Conservation (phyloP, 30 jellyfish, hydroid and myxozoan genomes). For the Calvadosia cruxmelitensis region DNA sequence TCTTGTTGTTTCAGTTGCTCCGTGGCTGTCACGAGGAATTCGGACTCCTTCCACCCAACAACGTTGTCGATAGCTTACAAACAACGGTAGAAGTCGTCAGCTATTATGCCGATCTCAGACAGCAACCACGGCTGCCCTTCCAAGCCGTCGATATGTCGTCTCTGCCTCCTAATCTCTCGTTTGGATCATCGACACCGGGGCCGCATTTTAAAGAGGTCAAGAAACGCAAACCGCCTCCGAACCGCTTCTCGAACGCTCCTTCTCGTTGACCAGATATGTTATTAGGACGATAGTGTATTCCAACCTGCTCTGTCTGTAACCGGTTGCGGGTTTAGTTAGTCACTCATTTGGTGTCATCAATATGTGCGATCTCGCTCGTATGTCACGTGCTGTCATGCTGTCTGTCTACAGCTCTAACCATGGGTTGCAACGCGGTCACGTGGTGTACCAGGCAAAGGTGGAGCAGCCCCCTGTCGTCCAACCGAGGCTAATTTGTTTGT, state of each 20-base stretch:
- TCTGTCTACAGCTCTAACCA: too few species aligned
- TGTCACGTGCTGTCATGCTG: too few species aligned
- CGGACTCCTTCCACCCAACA: neutral
- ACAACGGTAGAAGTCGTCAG: neutral
- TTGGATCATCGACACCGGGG: neutral
- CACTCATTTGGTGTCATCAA: too few species aligned
- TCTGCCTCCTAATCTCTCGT: neutral
- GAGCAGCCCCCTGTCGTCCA: too few species aligned
- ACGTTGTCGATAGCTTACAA: neutral
- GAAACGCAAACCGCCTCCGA: neutral
- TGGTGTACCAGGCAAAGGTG: too few species aligned
- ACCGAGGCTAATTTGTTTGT: too few species aligned
- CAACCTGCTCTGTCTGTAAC: too few species aligned
- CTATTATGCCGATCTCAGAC: neutral
- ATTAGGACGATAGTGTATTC: too few species aligned
- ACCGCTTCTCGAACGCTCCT: neutral
- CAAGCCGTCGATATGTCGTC: neutral
- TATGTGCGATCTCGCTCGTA: too few species aligned
- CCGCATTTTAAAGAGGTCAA: neutral
- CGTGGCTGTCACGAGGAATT: neutral
- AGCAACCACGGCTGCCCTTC: neutral
- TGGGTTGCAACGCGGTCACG: too few species aligned
- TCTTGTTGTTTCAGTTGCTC: neutral
- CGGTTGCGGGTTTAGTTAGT: too few species aligned
- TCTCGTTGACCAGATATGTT: too few species aligned